phyloP scores from a whole-genome alignment of 2,797 vertebrate species.

The Gallirallus australis region DNA sequence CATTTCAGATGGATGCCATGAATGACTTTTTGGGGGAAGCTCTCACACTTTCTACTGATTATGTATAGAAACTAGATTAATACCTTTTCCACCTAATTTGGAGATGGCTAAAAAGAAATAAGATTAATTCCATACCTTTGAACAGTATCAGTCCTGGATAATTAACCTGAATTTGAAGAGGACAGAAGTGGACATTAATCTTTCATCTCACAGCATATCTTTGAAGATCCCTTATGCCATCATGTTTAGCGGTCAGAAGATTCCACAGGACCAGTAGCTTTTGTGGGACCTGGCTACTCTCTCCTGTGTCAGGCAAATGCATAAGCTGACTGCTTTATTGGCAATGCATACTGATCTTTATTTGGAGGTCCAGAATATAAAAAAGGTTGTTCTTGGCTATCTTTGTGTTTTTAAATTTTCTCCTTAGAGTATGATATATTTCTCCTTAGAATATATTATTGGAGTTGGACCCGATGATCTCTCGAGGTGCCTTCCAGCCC shows the following conservation, averaged over 20 bases:
- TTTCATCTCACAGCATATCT: neutral
- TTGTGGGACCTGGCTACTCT: neutral
- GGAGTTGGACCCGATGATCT: no score
- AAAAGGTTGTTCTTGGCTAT: neutral
- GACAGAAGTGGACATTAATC: neutral
- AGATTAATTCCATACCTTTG: neutral
- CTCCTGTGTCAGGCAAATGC: neutral
- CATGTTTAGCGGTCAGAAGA: neutral
- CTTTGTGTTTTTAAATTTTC: neutral
- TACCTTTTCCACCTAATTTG: neutral
- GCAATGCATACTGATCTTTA: neutral
- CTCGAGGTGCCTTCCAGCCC: no score
- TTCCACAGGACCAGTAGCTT: neutral
- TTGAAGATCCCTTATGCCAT: neutral
- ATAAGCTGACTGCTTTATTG: neutral
- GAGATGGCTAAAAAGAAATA: neutral
- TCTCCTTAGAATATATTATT: no score
- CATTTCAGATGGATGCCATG: neutral
- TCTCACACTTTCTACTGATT: neutral
- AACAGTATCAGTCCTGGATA: neutral
- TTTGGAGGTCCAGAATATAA: neutral
- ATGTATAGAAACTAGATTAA: neutral
- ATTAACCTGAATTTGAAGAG: slow-evolving; percentile 38
- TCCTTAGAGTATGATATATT: neutral
- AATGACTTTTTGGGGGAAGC: neutral